Evolutionary conservation across 2,888 invertebrate species (phyloP), one percentile per base, ranked within the genome.

Genomic region (Sipunculus nudus): DNA sequence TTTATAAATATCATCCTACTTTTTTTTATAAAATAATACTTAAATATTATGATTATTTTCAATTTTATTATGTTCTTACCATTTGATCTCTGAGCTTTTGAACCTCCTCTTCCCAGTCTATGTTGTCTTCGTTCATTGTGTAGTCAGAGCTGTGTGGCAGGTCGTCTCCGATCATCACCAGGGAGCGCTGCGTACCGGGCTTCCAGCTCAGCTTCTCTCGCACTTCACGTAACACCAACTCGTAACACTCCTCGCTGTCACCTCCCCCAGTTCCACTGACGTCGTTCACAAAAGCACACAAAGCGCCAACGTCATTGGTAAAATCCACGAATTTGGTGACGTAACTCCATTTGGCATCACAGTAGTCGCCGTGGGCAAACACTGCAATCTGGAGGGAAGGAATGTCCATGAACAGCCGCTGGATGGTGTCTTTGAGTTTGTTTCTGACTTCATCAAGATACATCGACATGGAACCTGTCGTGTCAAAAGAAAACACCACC

Each of bases 311-410:
- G 59, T 75, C 71, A 29, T 63, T 69, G 8, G 76, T 73, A 23
- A 80, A 70, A 52, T 80, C 78, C 1, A 75, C 56, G 29, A 71
- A 67, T 58, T 78, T 73, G 35, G 78, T 78, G 38, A 79, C 68
- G 59, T 80, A 80, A 32, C 23, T 28, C 46, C 71, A 71, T 10
- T 70, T 63, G 6, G 69, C 67, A 64, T 80, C 80, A 48, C 78
- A 78, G 61, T 80, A 81, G 61, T 80, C 80, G 0, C 81, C 81
- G 49, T 81, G 81, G 1, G 81, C 81, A 23, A 80, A 68, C 23
- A 80, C 70, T 4, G 75, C 76, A 10, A 78, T 72, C n/a, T 72
- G 68, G 38, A 80, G 73, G 4, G 70, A 73, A 0, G 78, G 77
- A 35, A 80, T 77, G 67, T 80, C 81, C 29, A 74, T 71, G 46